Base-by-base conservation (phyloP, 1,140 invertebrate genomes). In the Drosophila micromelanica region DNA sequence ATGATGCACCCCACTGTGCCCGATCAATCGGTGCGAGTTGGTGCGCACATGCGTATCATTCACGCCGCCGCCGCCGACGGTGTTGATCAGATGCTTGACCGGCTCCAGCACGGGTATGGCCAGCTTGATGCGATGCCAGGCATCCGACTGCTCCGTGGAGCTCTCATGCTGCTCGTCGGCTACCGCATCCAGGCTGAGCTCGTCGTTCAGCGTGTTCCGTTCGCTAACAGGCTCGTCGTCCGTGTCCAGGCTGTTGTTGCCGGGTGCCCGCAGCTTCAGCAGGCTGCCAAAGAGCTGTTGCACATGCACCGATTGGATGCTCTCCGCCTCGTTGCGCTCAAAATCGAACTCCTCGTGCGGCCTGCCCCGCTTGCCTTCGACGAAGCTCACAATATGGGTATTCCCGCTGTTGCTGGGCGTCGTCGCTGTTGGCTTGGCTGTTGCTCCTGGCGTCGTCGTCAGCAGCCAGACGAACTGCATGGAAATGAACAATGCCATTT, bases 81-180 rank as follows among this genome's bases (percentile, higher is more conserved):
- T 63, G 35, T 91, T 91, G 6, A 91, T 20, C 13, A 91, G 46
- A 69, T 91, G 84, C 59, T 73, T 86, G 2, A 91, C 90, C 3
- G 90, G 85, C 57, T 91, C 90, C 46, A 91, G 59, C 5, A 90
- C 89, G 0, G 84, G 89, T 52, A 91, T 91, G 17, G 67, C 69
- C 56, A 91, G 42, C 46, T 91, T 91, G 13, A 91, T 67, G 27
- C 89, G 89, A 74, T 70, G 64, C 84, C 69, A 81, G 5, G 62
- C 42, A 9, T 80, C 70, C 3, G 65, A 35, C 2, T 67, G 38
- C 23, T 78, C 70, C 1, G 76, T 86, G 8, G 70, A 57, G 23
- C 81, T 70, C 38, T 87, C 82, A 13, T 87, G 84, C 40, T 87
- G 84, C 57, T 87, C 82, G 3, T 69, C 59, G 30, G 46, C 42